Percentiles rank a stretch among this genome's conserved stretches.
These are phyloP conservation scores for Arizona elegans DNA, from an alignment of 2,113 vertebrate genomes.

Conservation along the genomic window DNA sequence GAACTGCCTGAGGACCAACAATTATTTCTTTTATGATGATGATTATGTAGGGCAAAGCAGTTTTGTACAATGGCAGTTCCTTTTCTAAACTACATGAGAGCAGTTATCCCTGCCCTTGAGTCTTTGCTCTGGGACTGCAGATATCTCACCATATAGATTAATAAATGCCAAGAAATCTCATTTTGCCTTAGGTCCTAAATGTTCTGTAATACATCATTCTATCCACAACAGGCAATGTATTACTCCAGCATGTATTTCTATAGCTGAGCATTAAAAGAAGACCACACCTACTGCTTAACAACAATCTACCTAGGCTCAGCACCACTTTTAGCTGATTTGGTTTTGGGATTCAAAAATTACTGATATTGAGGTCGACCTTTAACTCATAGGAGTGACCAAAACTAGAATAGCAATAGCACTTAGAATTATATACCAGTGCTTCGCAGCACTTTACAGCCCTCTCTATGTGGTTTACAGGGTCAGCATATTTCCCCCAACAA, in stretches of 20 bases:
- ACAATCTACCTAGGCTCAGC: accelerated
- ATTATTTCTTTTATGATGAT: accelerated
- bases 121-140: background rate
- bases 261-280: background rate
- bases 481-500: background rate
- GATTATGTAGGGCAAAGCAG: accelerated
- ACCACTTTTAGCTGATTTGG: background rate
- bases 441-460: background rate
- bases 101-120: background rate
- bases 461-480: background rate
- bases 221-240: accelerated
- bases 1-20: background rate
- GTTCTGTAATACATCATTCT: accelerated
- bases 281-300: accelerated
- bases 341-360: accelerated
- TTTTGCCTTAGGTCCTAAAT: background rate
- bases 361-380: accelerated
- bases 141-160: background rate
- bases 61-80: background rate
- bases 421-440: background rate
- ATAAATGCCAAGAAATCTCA: background rate
- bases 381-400: background rate
- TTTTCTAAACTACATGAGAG: background rate
- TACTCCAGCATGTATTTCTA: background rate
- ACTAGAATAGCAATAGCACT: background rate